Evolutionary conservation across 2,888 invertebrate species (phyloP), one percentile per base, ranked within the genome.

Genomic region (Cryptocephalus moraei): DNA sequence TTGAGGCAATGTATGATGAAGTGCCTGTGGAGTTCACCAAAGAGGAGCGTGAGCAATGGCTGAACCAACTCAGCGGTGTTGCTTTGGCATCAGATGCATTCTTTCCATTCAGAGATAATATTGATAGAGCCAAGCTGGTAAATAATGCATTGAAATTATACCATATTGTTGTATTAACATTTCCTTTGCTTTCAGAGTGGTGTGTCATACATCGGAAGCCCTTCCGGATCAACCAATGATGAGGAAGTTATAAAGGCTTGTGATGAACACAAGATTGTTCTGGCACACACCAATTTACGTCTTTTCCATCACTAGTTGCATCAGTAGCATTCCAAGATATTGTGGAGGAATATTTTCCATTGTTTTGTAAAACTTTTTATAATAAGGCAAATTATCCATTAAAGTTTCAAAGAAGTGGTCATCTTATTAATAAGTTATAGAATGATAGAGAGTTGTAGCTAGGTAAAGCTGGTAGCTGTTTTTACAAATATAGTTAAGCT

Each of bases 51-150:
- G 67, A 72, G 0, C 77, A 78, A 4, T 91, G 91, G 91, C 63
- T 82, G 22, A 73, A 72, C 46, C 74, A 81, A 67, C 72, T 93
- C 61, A 80, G 78, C 51, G 84, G 83, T 31, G 91, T 91, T 32
- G 86, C 90, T 4, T 76, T 97, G 14, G 90, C 90, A 11, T 96
- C 96, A 0, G 97, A 99, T 72, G 97, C 96, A 0, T 99, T 97
- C 78, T 96, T 99, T 75, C 97, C 97, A 32, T 97, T 97, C 79
- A 78, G 95, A 56, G 97, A 99, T 66, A 97, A 95, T 64, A 86
- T 99, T 47, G 96, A 97, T 67, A 77, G 95, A 54, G 94, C 95
- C 41, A 76, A 79, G 56, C 80, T 90, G 82, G 94, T 94, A 65
- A 65, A 70, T 59, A 48, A 34, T 34, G 41, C 8, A 2, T 45